Base-by-base conservation (phyloP, 2,888 invertebrate genomes). In the Norana najaformis region DNA sequence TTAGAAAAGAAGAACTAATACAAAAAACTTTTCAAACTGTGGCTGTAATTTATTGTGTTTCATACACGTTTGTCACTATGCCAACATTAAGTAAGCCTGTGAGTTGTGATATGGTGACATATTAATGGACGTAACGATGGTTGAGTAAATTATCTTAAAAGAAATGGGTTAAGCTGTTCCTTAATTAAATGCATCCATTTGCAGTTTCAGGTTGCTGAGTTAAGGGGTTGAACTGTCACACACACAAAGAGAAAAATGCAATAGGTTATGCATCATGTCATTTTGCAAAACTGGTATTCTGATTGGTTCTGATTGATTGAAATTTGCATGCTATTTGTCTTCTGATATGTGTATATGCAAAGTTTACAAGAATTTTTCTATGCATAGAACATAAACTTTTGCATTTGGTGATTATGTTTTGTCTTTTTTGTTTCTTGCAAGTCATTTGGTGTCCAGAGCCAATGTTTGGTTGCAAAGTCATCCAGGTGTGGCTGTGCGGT, bases 381-480 rank as follows among this genome's bases (percentile, higher is more conserved):
- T 69, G 69, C 69, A 69, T 69, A n/a, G 30, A 69, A 11, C 30
- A 69, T 30, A 69, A 30, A 69, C 69, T n/a, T 69, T n/a, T 69
- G 69, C n/a, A 69, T 69, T 69, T 69, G 30, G 5, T 69, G n/a
- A n/a, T n/a, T n/a, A 69, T 69, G 69, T n/a, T 69, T 69, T 30
- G n/a, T 69, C n/a, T 2, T 69, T n/a, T 69, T 69, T 85, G 37
- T 83, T 36, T 83, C 30, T 83, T 83, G 30, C 36, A 36, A 85
- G 85, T 85, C 35, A 36, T 36, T 85, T 85, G 85, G 85, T 36
- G 85, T 34, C 35, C 35, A 85, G 85, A 85, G 85, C 85, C 16
- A 85, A 85, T 85, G 85, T 23, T 20, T 85, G 85, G 85, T 37
- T 85, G 85, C 85, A 85, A 37, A 85, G 37, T 36, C 85, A 85